Base-by-base conservation (phyloP, 1,140 invertebrate genomes). In the Drosophila arawakana region DNA sequence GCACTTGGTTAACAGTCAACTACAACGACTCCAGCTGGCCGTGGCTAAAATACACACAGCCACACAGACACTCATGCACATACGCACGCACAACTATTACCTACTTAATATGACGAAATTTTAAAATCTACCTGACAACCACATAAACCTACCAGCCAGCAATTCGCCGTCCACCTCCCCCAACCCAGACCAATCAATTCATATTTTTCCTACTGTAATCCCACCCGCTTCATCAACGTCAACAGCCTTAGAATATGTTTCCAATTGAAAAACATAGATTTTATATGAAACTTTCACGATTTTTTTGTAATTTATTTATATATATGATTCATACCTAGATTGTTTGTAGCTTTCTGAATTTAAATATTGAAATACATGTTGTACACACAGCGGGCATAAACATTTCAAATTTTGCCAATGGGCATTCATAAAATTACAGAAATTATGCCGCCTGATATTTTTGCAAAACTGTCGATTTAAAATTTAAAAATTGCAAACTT, bases 201-300 rank as follows among this genome's bases (percentile, higher is more conserved):
- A 25, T 11, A 35, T 15, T 4, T 49, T 15, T 15, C 25, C 44
- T 7, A 21, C 11, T 11, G 44, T 61, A 59, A 11, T 35, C 11
- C 57, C 50, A 62, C 58, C 55, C 44, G 35, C 66, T 34, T 41
- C 49, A 39, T 25, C 47, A 65, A 37, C 68, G 25, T 6, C 25
- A 30, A 30, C 3, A 5, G 25, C 25, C 25, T 5, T 6, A 46
- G 57, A 58, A 69, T 70, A 57, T 58, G 35, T 57, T 61, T 74
- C 73, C 67, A 76, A 76, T 76, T 76, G 74, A 76, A 76, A 73
- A 76, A 76, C 67, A 69, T 76, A 73, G 69, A 76, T 66, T 76
- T 73, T 57, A 72, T 54, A 70, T 58, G 60, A 46, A 63, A 52
- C 60, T 73, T 73, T 37, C 63, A 54, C 18, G 18, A 21, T 21